These are phyloP conservation scores for Drosophila aff. DNA, from an alignment of 1,140 invertebrate species.

Conservation along the genomic window DNA sequence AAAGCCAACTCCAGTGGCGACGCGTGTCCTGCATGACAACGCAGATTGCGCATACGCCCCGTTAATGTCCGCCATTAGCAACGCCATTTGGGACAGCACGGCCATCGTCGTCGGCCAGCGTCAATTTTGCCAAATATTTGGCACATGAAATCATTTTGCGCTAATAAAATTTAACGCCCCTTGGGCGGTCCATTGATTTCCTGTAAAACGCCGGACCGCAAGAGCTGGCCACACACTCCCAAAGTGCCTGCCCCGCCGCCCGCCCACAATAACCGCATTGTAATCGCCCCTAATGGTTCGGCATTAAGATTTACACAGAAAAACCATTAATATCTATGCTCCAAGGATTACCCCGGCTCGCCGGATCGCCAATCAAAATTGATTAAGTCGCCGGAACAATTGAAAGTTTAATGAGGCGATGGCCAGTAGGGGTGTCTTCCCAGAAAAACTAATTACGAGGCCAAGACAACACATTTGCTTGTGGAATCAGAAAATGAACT, in stretches of 20 bases:
- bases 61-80: constrained; percentile 77
- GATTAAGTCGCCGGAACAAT: constrained; percentile 45
- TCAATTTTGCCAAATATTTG: constrained; percentile 81
- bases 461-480: neutral
- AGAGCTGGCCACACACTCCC: constrained; percentile 59
- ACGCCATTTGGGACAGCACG: constrained; percentile 61
- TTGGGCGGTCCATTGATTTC: constrained; percentile 69
- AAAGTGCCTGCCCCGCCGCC: neutral
- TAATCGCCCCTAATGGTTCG: constrained; percentile 38
- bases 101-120: constrained; percentile 43
- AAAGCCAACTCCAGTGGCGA: constrained; percentile 52
- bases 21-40: constrained; percentile 69
- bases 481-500: neutral
- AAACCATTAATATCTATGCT: constrained; percentile 46
- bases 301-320: constrained; percentile 46
- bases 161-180: constrained; percentile 73
- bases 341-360: constrained; percentile 23
- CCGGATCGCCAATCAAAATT: constrained; percentile 31
- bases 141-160: constrained; percentile 83
- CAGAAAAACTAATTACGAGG: constrained; percentile 12
- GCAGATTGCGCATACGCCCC: constrained; percentile 72
- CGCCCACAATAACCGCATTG: constrained; percentile 29
- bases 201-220: constrained; percentile 64
- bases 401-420: constrained; percentile 40
- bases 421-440: neutral